Percentiles rank a stretch among this genome's conserved stretches.
These are phyloP conservation scores for Mnemiopsis leidyi DNA, from an alignment of 37 sponge, comb jelly and placozoan genomes.

Conservation along the genomic window DNA sequence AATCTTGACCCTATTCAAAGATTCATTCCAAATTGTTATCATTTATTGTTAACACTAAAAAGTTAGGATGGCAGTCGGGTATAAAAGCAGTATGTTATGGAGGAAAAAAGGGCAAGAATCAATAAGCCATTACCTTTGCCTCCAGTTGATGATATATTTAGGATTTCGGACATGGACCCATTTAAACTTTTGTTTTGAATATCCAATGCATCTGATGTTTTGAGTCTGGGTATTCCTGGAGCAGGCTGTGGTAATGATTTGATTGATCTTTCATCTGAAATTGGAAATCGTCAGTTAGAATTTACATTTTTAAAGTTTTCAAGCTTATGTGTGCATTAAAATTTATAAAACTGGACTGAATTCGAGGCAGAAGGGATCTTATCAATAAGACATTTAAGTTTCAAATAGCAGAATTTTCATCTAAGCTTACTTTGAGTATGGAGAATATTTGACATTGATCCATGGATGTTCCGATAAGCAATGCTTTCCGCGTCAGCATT, in stretches of 20 bases:
- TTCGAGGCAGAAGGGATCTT: no score
- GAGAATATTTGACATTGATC: conserved; percentile 6
- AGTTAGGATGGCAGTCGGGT: no score
- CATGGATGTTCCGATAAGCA: conserved; percentile 34
- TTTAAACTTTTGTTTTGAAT: conserved; percentile 60
- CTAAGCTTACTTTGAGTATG: conserved; percentile 7
- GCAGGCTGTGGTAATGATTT: not conserved
- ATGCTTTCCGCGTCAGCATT: conserved; percentile 25
- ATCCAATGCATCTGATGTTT: conserved; percentile 41
- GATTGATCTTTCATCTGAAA: conserved; percentile 48
- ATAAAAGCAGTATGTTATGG: no score
- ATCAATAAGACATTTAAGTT: no score
- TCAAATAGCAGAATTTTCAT: no score
- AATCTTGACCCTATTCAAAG: no score
- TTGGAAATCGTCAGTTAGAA: no score
- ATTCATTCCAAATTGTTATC: no score
- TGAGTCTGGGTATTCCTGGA: conserved; percentile 28
- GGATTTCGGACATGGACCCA: conserved; percentile 53
- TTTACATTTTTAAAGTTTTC: no score
- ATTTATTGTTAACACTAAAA: no score
- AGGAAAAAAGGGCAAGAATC: not conserved
- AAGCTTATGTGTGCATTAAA: no score
- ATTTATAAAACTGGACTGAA: no score
- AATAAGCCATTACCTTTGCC: not conserved
- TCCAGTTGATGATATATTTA: not conserved